Evolutionary conservation across 2,888 invertebrate genomes (phyloP).

Genomic region (Epiblema foenella): DNA sequence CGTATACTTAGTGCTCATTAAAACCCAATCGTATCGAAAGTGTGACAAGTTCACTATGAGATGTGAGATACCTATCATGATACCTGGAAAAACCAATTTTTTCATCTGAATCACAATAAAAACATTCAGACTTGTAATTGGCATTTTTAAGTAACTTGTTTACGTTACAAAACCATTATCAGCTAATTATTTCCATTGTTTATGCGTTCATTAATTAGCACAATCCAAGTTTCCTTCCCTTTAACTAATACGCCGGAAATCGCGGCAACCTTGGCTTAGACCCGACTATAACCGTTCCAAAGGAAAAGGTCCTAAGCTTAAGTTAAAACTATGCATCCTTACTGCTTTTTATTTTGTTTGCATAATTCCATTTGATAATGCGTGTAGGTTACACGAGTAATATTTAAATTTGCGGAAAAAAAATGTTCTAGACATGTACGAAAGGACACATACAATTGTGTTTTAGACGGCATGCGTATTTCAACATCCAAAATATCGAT

Average conservation of each 20-base stretch:
- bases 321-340: neutral
- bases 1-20: too few species aligned
- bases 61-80: too few species aligned
- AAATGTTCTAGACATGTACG: neutral
- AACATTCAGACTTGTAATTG: conserved; percentile 12
- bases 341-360: neutral
- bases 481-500: too few species aligned
- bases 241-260: conserved; percentile 25
- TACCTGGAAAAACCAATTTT: neutral
- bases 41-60: too few species aligned
- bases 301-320: conserved; percentile 2
- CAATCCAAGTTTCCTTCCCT: conserved; percentile 22
- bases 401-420: conserved; percentile 4
- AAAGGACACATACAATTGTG: too few species aligned
- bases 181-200: conserved; percentile 24
- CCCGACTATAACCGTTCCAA: conserved; percentile 12
- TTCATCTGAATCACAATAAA: neutral
- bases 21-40: too few species aligned
- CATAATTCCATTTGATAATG: conserved; percentile 7
- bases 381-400: neutral
- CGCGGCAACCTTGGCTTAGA: conserved; percentile 26
- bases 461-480: too few species aligned
- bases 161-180: conserved; percentile 3
- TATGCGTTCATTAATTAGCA: conserved; percentile 32
- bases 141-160: conserved; percentile 1